Percentiles rank a stretch among this genome's conserved stretches.
These are phyloP conservation scores for Asteroscopus sphinx DNA, from an alignment of 2,888 invertebrate genomes.

Conservation along the genomic window DNA sequence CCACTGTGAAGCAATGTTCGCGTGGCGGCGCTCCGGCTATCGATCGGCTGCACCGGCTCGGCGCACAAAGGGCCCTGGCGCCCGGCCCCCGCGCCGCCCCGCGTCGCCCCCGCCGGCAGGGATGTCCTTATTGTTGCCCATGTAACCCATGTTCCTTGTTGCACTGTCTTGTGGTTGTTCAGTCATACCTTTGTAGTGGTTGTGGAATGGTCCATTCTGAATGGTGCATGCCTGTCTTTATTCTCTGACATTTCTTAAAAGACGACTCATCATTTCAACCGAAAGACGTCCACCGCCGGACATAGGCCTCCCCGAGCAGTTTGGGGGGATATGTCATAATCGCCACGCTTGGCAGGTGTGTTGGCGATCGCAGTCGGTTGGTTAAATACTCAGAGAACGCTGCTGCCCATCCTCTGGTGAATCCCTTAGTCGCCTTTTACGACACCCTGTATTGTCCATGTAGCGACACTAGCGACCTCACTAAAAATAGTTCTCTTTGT, in stretches of 20 bases:
- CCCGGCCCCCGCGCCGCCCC: constrained; percentile 18
- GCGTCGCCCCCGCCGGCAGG: constrained; percentile 12
- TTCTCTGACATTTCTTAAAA: background rate
- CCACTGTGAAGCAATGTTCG: constrained; percentile 16
- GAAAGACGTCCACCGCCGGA: too few species aligned
- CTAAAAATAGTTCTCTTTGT: too few species aligned
- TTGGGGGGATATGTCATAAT: too few species aligned
- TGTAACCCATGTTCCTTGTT: constrained; percentile 24
- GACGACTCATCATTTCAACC: too few species aligned
- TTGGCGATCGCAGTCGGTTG: too few species aligned
- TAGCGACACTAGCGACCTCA: too few species aligned
- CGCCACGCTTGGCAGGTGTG: too few species aligned
- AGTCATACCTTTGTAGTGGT: background rate
- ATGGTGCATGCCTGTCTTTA: background rate
- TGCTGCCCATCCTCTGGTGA: too few species aligned
- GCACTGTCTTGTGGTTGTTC: constrained; percentile 8
- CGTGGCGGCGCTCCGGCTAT: constrained; percentile 63
- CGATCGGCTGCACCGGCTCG: constrained; percentile 74
- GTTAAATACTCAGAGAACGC: too few species aligned
- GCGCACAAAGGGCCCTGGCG: constrained; percentile 60
- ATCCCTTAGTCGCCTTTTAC: too few species aligned
- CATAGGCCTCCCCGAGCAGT: too few species aligned
- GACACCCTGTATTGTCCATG: too few species aligned
- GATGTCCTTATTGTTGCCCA: constrained; percentile 30
- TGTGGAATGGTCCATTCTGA: background rate